These are phyloP conservation scores for Trialeurodes vaporariorum DNA, from an alignment of 1,140 invertebrate genomes.

Conservation along the genomic window DNA sequence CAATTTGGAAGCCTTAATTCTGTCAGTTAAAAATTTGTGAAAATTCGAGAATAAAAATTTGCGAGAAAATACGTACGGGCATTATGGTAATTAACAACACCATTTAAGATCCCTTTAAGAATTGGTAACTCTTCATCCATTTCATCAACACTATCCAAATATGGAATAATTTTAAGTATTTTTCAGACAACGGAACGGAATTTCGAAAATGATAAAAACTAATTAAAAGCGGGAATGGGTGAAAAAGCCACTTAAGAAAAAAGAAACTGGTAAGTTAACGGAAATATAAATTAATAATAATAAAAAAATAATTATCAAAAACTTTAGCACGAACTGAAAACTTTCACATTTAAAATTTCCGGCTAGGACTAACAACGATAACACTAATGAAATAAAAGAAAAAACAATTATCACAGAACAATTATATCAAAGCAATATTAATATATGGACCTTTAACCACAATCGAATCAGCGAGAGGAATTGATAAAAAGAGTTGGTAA, in stretches of 20 bases:
- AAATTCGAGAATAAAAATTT: too few relatives aligned
- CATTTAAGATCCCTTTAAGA: constrained; percentile 74
- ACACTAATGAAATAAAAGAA: not conserved
- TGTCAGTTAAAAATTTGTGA: too few relatives aligned
- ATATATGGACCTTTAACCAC: not conserved
- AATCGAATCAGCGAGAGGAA: not conserved
- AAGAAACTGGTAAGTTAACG: constrained; percentile 3
- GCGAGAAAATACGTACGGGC: constrained; percentile 66
- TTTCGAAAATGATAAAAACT: not conserved
- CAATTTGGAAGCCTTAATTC: too few relatives aligned
- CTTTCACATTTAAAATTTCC: not conserved
- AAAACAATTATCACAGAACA: not conserved
- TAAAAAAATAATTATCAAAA: too few relatives aligned
- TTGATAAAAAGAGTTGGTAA: too few relatives aligned
- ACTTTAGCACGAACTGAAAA: not conserved
- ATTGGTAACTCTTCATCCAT: constrained; percentile 80
- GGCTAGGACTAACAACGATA: not conserved
- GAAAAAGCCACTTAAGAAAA: not conserved
- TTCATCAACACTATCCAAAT: constrained; percentile 2
- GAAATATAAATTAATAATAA: too few relatives aligned
- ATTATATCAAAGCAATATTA: not conserved
- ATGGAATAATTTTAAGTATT: constrained; percentile 6
- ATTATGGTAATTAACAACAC: constrained; percentile 77
- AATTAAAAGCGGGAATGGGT: not conserved
- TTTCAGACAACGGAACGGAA: constrained; percentile 1